Conservation (phyloP, 2,797 vertebrate species). For the Xiphorhynchus erythropygius region DNA sequence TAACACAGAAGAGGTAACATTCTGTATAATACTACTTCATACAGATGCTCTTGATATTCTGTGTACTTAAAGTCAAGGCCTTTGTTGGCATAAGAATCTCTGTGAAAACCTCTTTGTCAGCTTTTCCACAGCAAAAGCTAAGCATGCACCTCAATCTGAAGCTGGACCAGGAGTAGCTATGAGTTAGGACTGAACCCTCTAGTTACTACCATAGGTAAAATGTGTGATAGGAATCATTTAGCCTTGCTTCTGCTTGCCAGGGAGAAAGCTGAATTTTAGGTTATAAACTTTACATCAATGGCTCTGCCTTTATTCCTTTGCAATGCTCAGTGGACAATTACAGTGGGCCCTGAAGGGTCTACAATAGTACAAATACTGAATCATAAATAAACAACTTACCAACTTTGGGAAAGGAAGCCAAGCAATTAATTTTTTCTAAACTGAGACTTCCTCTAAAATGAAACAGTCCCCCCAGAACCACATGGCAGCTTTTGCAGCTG, state of each 20-base stretch:
- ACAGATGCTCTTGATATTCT: not conserved
- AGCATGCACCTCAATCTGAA: not conserved
- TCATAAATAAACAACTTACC: not conserved
- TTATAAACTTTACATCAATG: not conserved
- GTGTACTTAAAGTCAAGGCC: not conserved
- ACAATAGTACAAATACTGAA: not conserved
- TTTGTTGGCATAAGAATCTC: not conserved
- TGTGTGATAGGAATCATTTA: not conserved
- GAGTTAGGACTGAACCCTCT: not conserved
- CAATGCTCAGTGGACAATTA: not conserved
- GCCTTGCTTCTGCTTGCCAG: not conserved
- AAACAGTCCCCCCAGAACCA: not conserved
- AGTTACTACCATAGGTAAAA: not conserved
- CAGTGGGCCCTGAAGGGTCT: not conserved
- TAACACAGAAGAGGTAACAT: not conserved
- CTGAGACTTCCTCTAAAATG: not conserved
- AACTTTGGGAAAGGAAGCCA: not conserved
- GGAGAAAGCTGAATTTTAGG: not conserved
- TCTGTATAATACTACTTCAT: not conserved
- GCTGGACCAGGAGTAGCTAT: not conserved
- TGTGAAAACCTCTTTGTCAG: not conserved
- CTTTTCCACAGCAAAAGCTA: not conserved
- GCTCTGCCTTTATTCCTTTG: not conserved
- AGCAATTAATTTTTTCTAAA: slow-evolving; percentile 33
- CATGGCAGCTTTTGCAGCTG: slow-evolving; percentile 3